Evolutionary conservation across 2,113 vertebrate species (phyloP).

Genomic region (Pterocles gutturalis): DNA sequence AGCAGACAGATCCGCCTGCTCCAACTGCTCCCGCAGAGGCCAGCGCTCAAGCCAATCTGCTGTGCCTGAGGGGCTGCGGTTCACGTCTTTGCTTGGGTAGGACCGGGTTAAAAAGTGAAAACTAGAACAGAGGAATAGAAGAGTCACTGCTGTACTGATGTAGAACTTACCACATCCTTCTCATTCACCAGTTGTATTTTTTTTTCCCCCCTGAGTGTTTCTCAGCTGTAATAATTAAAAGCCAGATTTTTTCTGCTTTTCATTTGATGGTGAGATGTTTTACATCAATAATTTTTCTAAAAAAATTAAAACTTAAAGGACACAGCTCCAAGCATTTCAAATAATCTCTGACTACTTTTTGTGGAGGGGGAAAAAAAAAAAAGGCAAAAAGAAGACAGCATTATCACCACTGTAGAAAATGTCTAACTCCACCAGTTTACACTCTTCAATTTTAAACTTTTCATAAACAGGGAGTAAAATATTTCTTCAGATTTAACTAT

Average conservation of each 20-base stretch:
- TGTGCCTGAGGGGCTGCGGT: accelerated
- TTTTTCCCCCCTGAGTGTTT: neutral
- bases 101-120: neutral
- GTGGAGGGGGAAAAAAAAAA: no score
- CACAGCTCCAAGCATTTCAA: neutral
- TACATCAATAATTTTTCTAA: neutral
- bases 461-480: neutral
- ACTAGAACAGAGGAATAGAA: neutral
- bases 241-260: neutral
- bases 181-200: neutral
- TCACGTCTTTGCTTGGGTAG: neutral
- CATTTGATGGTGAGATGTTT: neutral
- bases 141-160: neutral
- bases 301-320: neutral
- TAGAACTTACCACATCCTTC: neutral
- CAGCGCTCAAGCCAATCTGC: neutral
- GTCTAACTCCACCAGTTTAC: neutral
- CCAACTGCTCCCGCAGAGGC: neutral
- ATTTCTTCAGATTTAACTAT: neutral
- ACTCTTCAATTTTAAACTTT: neutral
- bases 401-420: neutral
- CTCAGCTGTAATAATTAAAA: neutral
- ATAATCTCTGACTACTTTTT: neutral
- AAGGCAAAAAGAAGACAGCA: neutral
- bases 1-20: neutral